Evolutionary conservation across 2,797 vertebrate species (phyloP), one percentile per base, ranked within the genome.

Genomic region (Gobionotothen gibberifrons): DNA sequence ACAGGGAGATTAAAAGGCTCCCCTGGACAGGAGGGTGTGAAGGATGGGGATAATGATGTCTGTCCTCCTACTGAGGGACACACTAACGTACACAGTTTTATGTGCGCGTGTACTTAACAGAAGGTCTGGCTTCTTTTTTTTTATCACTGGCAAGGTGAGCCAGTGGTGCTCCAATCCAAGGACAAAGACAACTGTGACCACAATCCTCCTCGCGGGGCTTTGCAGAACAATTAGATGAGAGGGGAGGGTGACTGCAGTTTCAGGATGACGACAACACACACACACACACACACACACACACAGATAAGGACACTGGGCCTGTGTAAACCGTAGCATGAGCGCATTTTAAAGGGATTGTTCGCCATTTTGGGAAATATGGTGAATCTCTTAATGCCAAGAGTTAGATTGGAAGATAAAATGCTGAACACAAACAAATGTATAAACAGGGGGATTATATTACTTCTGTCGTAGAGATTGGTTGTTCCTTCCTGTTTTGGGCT

Each of bases 21-120:
- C 82, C 78, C 71, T 84, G 87, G 81, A 87, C 85, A 92, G 83
- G 84, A 90, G 83, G 86, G 78, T 81, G 71, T 76, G 82, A 88
- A 86, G 82, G 72, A 74, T 85, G 85, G 52, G 76, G 75, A 93
- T 94, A 94, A 94, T 94, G 93, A 94, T 91, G 89, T 93, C 94
- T 92, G 90, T 92, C 90, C 86, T 89, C 81, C 76, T 84, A 86
- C 79, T 48, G 84, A 84, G 88, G 88, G 91, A 74, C 66, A 74
- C 44, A 49, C 72, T 36, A 48, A 74, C 61, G 68, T 46, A 11
- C 8, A 4, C 19, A 2, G 55, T 63, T 79, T 83, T 56, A 66
- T 68, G 57, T 67, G 57, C 32, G 22, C 67, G 57, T 19, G 26
- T 76, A 71, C 80, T 78, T 69, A 84, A 88, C 88, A 76, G 69